Conservation (phyloP, 2,888 invertebrate genomes). For the Rosalia funebris region DNA sequence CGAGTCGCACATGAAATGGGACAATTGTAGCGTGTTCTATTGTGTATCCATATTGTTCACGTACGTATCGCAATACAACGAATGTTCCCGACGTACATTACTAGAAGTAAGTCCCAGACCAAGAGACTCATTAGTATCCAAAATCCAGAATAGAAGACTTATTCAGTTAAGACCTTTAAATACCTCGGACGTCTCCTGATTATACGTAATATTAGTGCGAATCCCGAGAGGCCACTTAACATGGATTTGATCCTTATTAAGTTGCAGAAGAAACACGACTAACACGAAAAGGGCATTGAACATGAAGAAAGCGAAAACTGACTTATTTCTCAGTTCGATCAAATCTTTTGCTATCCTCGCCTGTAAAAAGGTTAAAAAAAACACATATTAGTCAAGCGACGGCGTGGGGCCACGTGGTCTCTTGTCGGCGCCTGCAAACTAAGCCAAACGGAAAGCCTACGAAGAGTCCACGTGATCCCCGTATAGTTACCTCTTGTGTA, state of each 20-base stretch:
- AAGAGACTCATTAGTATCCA: slow-evolving; percentile 59
- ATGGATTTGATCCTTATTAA: slow-evolving; percentile 98
- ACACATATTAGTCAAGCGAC: slow-evolving; percentile 65
- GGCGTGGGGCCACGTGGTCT: slow-evolving; percentile 65
- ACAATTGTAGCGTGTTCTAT: no score
- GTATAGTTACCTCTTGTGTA: slow-evolving; percentile 87
- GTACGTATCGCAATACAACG: not conserved
- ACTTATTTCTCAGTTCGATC: slow-evolving; percentile 95
- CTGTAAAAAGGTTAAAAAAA: slow-evolving; percentile 70
- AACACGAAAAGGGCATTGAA: slow-evolving; percentile 99
- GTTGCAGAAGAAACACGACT: slow-evolving; percentile 98
- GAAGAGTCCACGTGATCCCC: slow-evolving; percentile 52
- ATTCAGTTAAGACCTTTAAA: slow-evolving; percentile 46
- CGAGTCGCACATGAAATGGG: no score
- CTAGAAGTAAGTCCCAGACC: slow-evolving; percentile 53
- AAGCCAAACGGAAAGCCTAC: not conserved
- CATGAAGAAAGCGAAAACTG: slow-evolving; percentile 98
- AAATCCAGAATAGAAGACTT: slow-evolving; percentile 52
- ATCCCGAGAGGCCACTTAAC: slow-evolving; percentile 97
- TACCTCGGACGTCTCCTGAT: slow-evolving; percentile 93
- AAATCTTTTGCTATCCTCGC: slow-evolving; percentile 90
- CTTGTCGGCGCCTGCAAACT: slow-evolving; percentile 48
- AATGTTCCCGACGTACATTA: slow-evolving; percentile 34
- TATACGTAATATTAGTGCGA: slow-evolving; percentile 93
- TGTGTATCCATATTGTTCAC: no score